phyloP scores from a whole-genome alignment of 2,113 vertebrate species.

The Mola mola region DNA sequence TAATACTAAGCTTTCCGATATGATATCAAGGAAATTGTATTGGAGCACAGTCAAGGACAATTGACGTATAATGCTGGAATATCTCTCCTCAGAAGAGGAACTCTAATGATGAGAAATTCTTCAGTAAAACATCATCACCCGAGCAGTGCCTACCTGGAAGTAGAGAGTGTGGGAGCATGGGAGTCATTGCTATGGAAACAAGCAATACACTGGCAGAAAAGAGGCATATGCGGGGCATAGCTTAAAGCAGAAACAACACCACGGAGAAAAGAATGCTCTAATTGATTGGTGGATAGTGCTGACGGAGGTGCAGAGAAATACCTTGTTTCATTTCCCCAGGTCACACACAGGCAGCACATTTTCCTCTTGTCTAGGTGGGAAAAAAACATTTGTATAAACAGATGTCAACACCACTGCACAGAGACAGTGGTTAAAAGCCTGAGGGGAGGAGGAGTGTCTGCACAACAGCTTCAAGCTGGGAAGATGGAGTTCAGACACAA shows the following conservation, averaged over 20 bases:
- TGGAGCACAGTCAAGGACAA: conserved; percentile 61
- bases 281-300: conserved; percentile 39
- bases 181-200: conserved; percentile 84
- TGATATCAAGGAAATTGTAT: conserved; percentile 56
- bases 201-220: conserved; percentile 69
- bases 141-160: conserved; percentile 73
- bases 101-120: conserved; percentile 70
- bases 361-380: background rate
- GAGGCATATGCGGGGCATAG: conserved; percentile 33
- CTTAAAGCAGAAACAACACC: conserved; percentile 29
- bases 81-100: conserved; percentile 56
- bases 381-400: conserved; percentile 26
- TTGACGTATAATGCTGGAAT: conserved; percentile 41
- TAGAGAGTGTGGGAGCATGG: conserved; percentile 68
- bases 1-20: conserved; percentile 11
- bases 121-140: conserved; percentile 64
- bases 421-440: conserved; percentile 28
- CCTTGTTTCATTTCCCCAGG: conserved; percentile 28
- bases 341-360: conserved; percentile 21
- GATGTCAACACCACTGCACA: conserved; percentile 17
- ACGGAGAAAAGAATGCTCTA: conserved; percentile 30
- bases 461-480: conserved; percentile 1
- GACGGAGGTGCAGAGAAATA: conserved; percentile 13
- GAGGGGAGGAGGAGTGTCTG: conserved; percentile 2
- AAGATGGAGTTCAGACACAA: too few species aligned